Percentiles rank a stretch among this genome's conserved stretches.
Evolutionary conservation across 2,113 vertebrate species (phyloP).

Genomic region (Lutjanus erythropterus): DNA sequence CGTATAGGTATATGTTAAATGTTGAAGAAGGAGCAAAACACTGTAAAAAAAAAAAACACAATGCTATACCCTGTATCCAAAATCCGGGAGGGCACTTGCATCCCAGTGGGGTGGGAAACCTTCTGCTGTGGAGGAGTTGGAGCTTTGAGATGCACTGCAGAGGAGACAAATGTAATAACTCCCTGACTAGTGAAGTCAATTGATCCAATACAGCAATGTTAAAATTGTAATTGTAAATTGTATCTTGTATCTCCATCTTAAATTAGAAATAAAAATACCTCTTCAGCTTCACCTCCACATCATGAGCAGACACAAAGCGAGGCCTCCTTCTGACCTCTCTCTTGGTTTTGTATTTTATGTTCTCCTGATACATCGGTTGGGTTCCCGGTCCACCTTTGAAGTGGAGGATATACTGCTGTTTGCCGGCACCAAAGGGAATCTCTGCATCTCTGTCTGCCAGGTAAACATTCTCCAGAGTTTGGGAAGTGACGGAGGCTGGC

Average conservation of each 20-base stretch:
- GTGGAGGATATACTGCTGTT: conserved; percentile 71
- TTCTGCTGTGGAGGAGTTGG: conserved; percentile 53
- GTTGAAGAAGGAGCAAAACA: neutral
- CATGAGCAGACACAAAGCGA: conserved; percentile 88
- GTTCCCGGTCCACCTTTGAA: conserved; percentile 60
- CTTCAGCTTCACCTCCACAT: conserved; percentile 83
- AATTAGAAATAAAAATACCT: conserved; percentile 59
- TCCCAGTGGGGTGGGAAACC: conserved; percentile 90
- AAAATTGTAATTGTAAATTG: neutral
- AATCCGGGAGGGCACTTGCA: conserved; percentile 84
- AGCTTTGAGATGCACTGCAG: conserved; percentile 42
- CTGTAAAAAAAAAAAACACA: neutral
- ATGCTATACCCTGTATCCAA: conserved; percentile 86
- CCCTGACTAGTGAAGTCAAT: neutral
- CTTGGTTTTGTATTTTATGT: conserved; percentile 80
- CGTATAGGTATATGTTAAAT: neutral
- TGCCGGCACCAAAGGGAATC: conserved; percentile 60
- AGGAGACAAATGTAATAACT: neutral
- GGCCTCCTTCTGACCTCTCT: conserved; percentile 89
- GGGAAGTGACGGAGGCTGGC: conserved; percentile 60
- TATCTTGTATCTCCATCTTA: neutral
- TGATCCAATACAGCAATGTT: neutral
- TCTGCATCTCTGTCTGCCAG: conserved; percentile 64
- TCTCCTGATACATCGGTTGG: conserved; percentile 89
- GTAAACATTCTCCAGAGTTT: conserved; percentile 77